phyloP scores from a whole-genome alignment of 2,797 vertebrate species.

The Aeoliscus strigatus region DNA sequence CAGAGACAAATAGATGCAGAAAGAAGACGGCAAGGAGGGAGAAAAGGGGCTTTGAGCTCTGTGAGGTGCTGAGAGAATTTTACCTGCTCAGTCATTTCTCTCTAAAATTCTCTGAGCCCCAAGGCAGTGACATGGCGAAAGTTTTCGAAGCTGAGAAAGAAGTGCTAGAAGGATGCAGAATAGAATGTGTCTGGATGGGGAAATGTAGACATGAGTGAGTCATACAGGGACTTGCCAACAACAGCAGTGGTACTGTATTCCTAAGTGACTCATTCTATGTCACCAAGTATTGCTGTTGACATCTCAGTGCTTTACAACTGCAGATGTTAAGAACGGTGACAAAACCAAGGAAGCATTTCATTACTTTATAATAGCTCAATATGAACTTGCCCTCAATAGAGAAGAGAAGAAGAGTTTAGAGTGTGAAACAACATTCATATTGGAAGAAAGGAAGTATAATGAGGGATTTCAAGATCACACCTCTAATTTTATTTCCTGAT shows the following conservation, averaged over 20 bases:
- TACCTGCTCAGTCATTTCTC: slow-evolving; percentile 44
- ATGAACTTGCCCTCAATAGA: slow-evolving; percentile 29
- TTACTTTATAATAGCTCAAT: slow-evolving; percentile 45
- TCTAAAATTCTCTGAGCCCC: slow-evolving; percentile 26
- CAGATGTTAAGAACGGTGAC: slow-evolving; percentile 44
- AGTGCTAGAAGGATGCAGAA: slow-evolving; percentile 7
- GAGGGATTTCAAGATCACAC: no score
- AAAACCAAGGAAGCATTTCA: slow-evolving; percentile 40
- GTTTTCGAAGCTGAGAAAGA: slow-evolving; percentile 24
- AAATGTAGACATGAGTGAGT: slow-evolving; percentile 48
- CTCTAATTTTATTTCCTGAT: no score
- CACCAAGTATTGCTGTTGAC: slow-evolving; percentile 62
- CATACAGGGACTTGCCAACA: slow-evolving; percentile 64
- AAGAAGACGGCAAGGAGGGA: slow-evolving; percentile 11
- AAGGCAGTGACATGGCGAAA: slow-evolving; percentile 27
- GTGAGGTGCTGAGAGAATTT: slow-evolving; percentile 16
- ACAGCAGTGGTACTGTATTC: slow-evolving; percentile 59
- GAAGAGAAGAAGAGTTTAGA: slow-evolving; percentile 24
- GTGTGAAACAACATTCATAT: no score
- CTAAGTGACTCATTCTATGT: slow-evolving; percentile 62
- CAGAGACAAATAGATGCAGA: slow-evolving; percentile 22
- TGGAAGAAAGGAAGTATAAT: no score
- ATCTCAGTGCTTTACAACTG: slow-evolving; percentile 45
- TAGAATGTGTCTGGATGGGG: slow-evolving; percentile 50
- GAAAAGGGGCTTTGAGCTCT: background rate